Conservation (phyloP, 2,113 vertebrate genomes). For the Zosterops lateralis region DNA sequence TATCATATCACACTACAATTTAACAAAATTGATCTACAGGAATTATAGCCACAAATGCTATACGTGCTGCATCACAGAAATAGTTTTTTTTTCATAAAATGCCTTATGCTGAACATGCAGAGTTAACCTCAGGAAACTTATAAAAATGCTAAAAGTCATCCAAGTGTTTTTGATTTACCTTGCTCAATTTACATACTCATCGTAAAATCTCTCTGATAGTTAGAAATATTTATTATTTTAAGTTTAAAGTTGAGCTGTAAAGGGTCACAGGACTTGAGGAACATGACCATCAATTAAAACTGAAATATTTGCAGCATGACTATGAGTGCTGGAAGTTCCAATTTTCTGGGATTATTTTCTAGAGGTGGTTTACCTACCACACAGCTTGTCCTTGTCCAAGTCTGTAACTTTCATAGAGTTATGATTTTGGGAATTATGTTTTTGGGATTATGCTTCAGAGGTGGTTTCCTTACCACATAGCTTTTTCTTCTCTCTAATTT, state of each 20-base stretch:
- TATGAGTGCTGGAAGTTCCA: not conserved
- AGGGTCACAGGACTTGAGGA: not conserved
- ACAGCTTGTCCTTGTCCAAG: not conserved
- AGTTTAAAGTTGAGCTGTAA: not conserved
- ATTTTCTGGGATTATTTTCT: not conserved
- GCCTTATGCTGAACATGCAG: not conserved
- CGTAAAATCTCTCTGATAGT: not conserved
- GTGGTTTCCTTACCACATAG: not conserved
- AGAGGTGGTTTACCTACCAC: not conserved
- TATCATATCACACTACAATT: not conserved
- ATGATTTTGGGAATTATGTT: not conserved
- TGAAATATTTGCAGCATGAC: not conserved
- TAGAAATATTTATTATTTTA: not conserved
- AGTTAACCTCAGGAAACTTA: not conserved
- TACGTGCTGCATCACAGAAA: too few species aligned
- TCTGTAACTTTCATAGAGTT: not conserved
- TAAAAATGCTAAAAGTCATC: not conserved
- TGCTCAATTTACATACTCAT: rapidly evolving
- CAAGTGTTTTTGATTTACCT: not conserved
- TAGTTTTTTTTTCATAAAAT: not conserved
- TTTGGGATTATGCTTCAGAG: not conserved
- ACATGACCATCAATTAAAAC: not conserved
- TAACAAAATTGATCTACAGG: not conserved
- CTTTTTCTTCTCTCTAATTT: not conserved
- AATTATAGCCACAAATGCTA: not conserved